phyloP scores from a whole-genome alignment of 2,797 vertebrate genomes.

The Phaenicophaeus curvirostris region DNA sequence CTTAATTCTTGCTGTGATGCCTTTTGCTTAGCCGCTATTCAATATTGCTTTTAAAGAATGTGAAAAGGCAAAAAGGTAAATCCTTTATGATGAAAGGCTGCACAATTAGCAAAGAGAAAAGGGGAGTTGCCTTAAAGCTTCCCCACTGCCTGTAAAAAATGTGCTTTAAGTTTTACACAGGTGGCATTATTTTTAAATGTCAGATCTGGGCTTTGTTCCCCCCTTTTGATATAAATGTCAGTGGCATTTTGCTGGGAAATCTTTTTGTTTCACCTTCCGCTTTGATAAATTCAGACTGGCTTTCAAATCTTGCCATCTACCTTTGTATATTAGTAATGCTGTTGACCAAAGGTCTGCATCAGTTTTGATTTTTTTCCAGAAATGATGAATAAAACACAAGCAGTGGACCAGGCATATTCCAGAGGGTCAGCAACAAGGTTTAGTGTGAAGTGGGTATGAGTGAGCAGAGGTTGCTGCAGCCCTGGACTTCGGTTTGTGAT shows the following conservation, averaged over 20 bases:
- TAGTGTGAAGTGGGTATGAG: background rate
- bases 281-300: conserved; percentile 4
- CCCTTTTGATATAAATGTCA: conserved; percentile 36
- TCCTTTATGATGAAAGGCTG: background rate
- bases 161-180: background rate
- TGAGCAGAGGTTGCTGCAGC: background rate
- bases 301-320: conserved; percentile 3
- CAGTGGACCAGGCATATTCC: background rate
- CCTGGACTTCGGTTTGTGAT: background rate
- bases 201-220: conserved; percentile 6
- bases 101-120: background rate
- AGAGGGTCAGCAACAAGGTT: background rate
- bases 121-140: background rate
- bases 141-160: conserved; percentile 7
- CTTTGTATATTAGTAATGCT: background rate
- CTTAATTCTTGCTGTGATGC: background rate
- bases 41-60: background rate
- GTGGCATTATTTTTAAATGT: conserved; percentile 54
- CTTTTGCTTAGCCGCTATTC: background rate
- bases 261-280: conserved; percentile 7
- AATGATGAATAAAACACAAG: background rate
- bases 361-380: background rate
- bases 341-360: background rate
- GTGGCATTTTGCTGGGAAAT: conserved; percentile 24
- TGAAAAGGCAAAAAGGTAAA: background rate